Conservation (phyloP, 2,113 vertebrate species). For the Malaclemys terrapin region DNA sequence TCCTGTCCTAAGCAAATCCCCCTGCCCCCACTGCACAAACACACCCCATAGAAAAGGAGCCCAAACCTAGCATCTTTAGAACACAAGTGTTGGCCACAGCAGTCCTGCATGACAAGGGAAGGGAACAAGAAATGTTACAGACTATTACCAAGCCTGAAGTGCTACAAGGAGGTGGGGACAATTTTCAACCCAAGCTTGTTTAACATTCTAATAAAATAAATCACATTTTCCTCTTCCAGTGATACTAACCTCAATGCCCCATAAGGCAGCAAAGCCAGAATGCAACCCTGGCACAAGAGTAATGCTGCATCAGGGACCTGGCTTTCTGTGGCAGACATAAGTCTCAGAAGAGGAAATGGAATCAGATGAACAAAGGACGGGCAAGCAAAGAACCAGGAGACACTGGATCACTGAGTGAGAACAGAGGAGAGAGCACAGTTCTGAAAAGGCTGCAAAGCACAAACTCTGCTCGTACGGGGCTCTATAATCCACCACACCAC, state of each 20-base stretch:
- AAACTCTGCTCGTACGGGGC: neutral
- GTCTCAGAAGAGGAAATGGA: neutral
- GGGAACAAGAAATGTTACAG: neutral
- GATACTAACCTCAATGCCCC: neutral
- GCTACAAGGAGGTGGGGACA: neutral
- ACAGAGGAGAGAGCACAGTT: neutral
- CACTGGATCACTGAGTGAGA: rapidly evolving
- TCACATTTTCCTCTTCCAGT: neutral
- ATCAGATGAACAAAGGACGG: rapidly evolving
- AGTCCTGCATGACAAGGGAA: too few relatives aligned
- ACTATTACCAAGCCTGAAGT: neutral
- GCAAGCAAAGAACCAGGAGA: neutral
- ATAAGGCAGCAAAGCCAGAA: neutral
- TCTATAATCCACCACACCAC: neutral
- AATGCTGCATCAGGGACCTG: neutral
- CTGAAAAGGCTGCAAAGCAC: neutral
- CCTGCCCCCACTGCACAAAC: neutral
- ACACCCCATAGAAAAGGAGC: neutral
- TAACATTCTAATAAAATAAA: neutral
- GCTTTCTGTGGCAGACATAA: neutral
- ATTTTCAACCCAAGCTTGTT: neutral
- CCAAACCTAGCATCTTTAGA: neutral
- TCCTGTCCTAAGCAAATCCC: neutral
- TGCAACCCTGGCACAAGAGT: neutral
- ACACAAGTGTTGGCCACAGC: neutral